phyloP scores from a whole-genome alignment of 2,888 invertebrate species.

The Calameuta pallipes region DNA sequence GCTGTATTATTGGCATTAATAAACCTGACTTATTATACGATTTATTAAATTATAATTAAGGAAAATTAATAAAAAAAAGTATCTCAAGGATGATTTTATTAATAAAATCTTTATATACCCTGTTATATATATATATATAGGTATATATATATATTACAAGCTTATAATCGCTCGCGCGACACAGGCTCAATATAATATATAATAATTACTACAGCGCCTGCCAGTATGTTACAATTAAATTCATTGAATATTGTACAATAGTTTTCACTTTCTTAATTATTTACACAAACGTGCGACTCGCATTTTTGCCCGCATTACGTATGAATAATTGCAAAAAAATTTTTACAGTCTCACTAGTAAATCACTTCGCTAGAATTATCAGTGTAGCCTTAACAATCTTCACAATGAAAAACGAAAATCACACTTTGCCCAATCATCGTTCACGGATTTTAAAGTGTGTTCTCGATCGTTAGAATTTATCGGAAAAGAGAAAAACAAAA shows the following conservation, averaged over 20 bases:
- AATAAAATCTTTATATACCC: background rate
- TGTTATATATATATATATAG: too few species aligned
- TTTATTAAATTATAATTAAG: background rate
- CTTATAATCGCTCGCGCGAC: background rate
- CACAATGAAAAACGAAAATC: background rate
- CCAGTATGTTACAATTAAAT: background rate
- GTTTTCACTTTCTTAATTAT: background rate
- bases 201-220: background rate
- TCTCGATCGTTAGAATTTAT: background rate
- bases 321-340: background rate
- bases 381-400: background rate
- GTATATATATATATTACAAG: background rate
- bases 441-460: background rate
- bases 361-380: background rate
- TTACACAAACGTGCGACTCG: conserved; percentile 14
- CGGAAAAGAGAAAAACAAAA: background rate
- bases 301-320: background rate
- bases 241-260: background rate
- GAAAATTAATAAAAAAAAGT: background rate
- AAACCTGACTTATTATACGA: background rate
- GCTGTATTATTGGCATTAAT: conserved; percentile 1
- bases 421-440: background rate
- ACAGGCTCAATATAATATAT: background rate
- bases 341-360: background rate
- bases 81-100: background rate